Conservation (phyloP, 2,888 invertebrate species). For the Dysmachus trigonus region DNA sequence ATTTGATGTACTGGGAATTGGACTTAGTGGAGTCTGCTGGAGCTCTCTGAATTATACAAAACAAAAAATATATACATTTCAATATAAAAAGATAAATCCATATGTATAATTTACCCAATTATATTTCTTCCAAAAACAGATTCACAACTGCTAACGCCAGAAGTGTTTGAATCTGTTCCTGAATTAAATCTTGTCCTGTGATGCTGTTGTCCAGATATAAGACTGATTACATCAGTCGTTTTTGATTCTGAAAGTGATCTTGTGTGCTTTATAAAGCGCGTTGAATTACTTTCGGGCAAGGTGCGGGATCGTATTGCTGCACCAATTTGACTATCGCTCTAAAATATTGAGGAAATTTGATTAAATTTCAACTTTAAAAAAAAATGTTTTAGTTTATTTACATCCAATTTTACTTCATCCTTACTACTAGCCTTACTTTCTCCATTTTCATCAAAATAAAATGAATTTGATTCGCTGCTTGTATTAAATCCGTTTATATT, state of each 20-base stretch:
- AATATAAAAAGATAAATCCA: not conserved
- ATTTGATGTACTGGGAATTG: constrained; percentile 87
- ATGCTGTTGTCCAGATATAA: constrained; percentile 57
- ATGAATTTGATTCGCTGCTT: constrained; percentile 61
- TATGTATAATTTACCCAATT: constrained; percentile 64
- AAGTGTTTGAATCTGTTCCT: constrained; percentile 81
- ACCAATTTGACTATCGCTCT: constrained; percentile 48
- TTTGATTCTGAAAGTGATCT: constrained; percentile 75
- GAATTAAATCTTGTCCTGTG: constrained; percentile 69
- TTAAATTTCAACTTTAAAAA: not conserved
- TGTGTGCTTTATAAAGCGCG: constrained; percentile 67
- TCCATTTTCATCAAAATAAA: constrained; percentile 56
- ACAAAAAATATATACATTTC: not conserved
- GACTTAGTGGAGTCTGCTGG: constrained; percentile 81
- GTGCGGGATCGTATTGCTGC: constrained; percentile 64
- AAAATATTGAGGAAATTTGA: not conserved
- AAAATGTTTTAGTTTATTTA: not conserved
- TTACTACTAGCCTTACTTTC: constrained; percentile 56
- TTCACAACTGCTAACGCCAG: constrained; percentile 84
- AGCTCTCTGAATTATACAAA: constrained; percentile 67
- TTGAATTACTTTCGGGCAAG: constrained; percentile 65
- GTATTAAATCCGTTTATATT: constrained; percentile 62
- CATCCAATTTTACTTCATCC: constrained; percentile 52
- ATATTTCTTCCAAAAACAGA: constrained; percentile 73
- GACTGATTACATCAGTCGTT: constrained; percentile 69